Percentiles rank a stretch among this genome's conserved stretches.
These are phyloP conservation scores for Brachirus orientalis DNA, from an alignment of 2,113 vertebrate genomes.

Conservation along the genomic window DNA sequence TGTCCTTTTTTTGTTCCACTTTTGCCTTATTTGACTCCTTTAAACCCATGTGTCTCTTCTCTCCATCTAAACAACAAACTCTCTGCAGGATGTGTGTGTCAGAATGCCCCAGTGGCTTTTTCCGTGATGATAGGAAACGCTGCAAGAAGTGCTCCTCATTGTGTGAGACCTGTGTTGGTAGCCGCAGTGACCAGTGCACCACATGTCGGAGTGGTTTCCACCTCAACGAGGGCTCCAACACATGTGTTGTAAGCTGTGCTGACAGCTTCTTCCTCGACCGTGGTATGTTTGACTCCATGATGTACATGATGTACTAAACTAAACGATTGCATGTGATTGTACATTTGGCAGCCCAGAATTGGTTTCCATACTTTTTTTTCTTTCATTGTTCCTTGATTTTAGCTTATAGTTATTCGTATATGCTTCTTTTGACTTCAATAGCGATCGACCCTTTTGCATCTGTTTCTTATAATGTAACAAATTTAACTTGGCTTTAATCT, in stretches of 20 bases:
- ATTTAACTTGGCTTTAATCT: background rate
- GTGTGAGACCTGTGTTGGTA: constrained; percentile 93
- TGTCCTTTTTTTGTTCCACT: background rate
- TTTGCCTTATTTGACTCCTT: too few relatives aligned
- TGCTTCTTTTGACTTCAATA: background rate
- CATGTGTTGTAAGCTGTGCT: constrained; percentile 87
- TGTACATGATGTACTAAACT: too few relatives aligned
- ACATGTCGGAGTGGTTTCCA: constrained; percentile 91
- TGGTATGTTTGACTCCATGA: constrained; percentile 73
- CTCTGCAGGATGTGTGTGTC: constrained; percentile 91
- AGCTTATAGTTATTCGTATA: background rate
- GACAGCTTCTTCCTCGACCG: constrained; percentile 91
- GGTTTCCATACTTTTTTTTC: background rate
- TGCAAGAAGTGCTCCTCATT: constrained; percentile 95
- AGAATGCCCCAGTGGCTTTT: constrained; percentile 93
- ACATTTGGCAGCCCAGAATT: background rate
- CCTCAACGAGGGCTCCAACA: constrained; percentile 90
- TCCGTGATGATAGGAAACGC: constrained; percentile 93
- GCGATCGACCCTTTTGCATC: background rate
- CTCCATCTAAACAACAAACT: background rate
- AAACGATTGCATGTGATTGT: background rate
- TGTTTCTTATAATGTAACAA: constrained; percentile 1
- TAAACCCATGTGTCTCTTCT: constrained; percentile 5
- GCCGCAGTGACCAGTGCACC: constrained; percentile 92
- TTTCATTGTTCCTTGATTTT: background rate